Base-by-base conservation (phyloP, 2,113 vertebrate genomes). In the Perca schrenkii region DNA sequence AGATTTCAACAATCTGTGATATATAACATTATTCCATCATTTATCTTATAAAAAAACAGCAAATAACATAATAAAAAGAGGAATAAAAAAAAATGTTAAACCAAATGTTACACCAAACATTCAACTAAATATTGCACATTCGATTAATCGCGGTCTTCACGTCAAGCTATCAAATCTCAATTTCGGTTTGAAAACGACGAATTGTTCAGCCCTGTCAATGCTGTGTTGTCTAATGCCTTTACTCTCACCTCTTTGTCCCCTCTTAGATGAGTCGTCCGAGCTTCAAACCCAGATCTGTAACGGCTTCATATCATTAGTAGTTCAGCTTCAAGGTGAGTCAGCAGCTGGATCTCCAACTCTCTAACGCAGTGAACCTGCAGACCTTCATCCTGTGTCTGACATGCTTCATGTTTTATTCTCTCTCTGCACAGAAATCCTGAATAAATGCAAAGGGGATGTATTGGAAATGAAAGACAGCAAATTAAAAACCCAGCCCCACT, bases 201-300 rank as follows among this genome's bases (percentile, higher is more conserved):
- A 40, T 8, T 1, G 8, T 40, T 40, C 8, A 8, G 36, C 36
- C 36, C 36, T 40, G 2, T 28, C 8, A 15, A 1, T n/a, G 6
- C 25, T 40, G 43, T 40, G 43, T 8, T 6, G 4, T 4, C 43
- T 62, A 16, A 19, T 31, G 6, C 7, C 53, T 70, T 46, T 14
- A 8, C 13, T 4, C 54, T 66, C 6, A 54, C 14, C n/a, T 0
- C 60, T 53, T 7, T 47, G 78, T 77, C 43, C 25, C n/a, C 91
- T 4, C 94, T 84, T 87, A 99, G 98, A 99, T 75, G 97, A 98
- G 88, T 97, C 97, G 56, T 65, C 94, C 34, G 97, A 97, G 90
- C 93, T 98, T 93, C 98, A 99, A 80, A 96, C 96, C 25, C 96
- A 97, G 88, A 97, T 99, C 96, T 97, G 97, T 84, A 97, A 96